Evolutionary conservation across 2,113 vertebrate genomes (phyloP).

Genomic region (Vanacampus margaritifer): DNA sequence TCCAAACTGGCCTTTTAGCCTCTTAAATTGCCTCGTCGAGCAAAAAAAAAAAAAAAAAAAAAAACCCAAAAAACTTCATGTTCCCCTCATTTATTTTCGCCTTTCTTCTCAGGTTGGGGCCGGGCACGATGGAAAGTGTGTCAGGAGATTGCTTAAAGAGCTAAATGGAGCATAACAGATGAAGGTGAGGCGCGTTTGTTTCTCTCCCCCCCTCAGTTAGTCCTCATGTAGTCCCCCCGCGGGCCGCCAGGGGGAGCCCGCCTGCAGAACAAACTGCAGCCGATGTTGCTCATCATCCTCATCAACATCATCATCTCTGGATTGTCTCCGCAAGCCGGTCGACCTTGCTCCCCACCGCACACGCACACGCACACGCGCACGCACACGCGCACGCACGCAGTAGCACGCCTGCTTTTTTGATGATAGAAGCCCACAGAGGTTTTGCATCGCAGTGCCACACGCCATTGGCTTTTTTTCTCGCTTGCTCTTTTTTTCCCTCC

Average conservation of each 20-base stretch:
- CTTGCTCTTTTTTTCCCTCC: neutral
- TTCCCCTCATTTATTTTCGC: slow-evolving; percentile 6
- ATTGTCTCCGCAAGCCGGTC: slow-evolving; percentile 46
- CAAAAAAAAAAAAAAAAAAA: neutral
- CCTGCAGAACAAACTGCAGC: slow-evolving; percentile 25
- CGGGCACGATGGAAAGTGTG: slow-evolving; percentile 28
- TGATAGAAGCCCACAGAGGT: slow-evolving; percentile 15
- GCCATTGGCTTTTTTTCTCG: neutral
- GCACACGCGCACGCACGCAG: neutral
- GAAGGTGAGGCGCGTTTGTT: slow-evolving; percentile 20
- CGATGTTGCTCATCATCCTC: neutral
- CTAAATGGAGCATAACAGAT: slow-evolving; percentile 34
- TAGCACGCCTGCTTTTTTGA: slow-evolving; percentile 21
- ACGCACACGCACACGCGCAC: neutral
- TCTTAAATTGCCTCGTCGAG: neutral
- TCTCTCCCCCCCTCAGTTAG: neutral
- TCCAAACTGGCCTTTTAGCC: neutral
- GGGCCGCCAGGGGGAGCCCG: slow-evolving; percentile 61
- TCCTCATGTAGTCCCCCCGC: slow-evolving; percentile 32
- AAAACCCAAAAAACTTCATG: neutral
- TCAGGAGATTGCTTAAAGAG: slow-evolving; percentile 30
- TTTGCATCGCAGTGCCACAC: slow-evolving; percentile 16
- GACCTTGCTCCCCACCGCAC: slow-evolving; percentile 49
- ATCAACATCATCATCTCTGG: slow-evolving; percentile 22
- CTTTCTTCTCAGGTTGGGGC: neutral